Percentiles rank a stretch among this genome's conserved stretches.
phyloP scores from a whole-genome alignment of 2,888 invertebrate genomes.

The Sinodicranocentrus sp. region DNA sequence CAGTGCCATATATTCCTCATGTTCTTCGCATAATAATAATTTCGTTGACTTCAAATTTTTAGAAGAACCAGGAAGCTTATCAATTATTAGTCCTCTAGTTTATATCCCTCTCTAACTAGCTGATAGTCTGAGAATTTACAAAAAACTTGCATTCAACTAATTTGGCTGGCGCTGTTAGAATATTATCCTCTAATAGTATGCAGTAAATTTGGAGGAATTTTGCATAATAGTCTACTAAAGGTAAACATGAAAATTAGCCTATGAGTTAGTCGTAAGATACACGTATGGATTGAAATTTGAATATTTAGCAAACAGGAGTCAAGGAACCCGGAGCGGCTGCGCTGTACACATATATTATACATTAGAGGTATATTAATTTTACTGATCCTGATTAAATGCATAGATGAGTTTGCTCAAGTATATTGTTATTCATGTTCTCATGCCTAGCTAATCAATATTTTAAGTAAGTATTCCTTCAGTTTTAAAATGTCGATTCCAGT shows the following conservation, averaged over 20 bases:
- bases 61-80: slow-evolving; percentile 41
- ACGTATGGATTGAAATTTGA: no score
- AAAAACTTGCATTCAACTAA: background rate
- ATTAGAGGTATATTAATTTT: no score
- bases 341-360: no score
- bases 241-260: no score
- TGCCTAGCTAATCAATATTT: no score
- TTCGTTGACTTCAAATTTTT: slow-evolving; percentile 44
- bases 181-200: no score
- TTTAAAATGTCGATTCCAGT: no score
- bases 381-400: slow-evolving; percentile 44
- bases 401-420: slow-evolving; percentile 37
- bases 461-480: no score
- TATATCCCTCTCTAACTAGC: no score
- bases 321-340: slow-evolving; percentile 59
- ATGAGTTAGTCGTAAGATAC: background rate
- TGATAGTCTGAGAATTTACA: background rate
- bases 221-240: no score
- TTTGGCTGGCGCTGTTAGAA: no score
- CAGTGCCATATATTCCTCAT: slow-evolving; percentile 36
- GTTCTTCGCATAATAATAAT: slow-evolving; percentile 29
- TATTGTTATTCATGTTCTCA: slow-evolving; percentile 1
- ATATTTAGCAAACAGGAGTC: slow-evolving; percentile 53
- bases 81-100: background rate
- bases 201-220: no score